Percentiles rank a stretch among this genome's conserved stretches.
These are phyloP conservation scores for Rapana venosa DNA, from an alignment of 2,888 invertebrate species.

Conservation along the genomic window DNA sequence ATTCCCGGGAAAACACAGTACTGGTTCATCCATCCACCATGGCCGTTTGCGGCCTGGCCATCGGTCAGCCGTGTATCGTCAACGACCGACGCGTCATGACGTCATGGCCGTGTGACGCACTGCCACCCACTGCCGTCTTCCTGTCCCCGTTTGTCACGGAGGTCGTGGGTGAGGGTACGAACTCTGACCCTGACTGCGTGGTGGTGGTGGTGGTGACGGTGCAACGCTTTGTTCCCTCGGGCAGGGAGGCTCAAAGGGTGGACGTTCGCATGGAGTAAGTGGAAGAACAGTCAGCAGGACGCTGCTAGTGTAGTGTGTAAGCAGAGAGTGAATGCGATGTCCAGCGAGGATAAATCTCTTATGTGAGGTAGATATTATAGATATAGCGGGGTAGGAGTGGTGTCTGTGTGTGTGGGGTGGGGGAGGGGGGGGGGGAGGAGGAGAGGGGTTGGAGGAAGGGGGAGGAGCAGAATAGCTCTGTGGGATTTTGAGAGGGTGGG, in stretches of 20 bases:
- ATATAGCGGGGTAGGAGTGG: too few species aligned
- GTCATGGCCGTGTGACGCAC: constrained; percentile 60
- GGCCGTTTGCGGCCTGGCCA: constrained; percentile 65
- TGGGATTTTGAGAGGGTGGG: too few species aligned
- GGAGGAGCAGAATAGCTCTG: too few species aligned
- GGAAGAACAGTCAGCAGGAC: too few species aligned
- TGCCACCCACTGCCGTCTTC: constrained; percentile 51
- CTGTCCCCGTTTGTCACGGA: constrained; percentile 24
- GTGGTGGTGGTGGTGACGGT: too few species aligned
- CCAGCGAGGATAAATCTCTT: too few species aligned
- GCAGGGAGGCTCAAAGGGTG: constrained; percentile 50
- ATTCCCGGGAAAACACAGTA: constrained; percentile 55
- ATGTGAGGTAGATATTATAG: too few species aligned
- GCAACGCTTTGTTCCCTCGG: constrained; percentile 42
- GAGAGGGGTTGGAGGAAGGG: too few species aligned
- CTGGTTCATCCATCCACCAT: constrained; percentile 66
- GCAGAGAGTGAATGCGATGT: too few species aligned
- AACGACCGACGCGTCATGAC: constrained; percentile 52
- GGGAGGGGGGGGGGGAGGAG: too few species aligned
- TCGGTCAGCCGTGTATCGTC: constrained; percentile 68
- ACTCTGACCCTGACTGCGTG: constrained; percentile 38
- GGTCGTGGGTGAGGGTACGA: constrained; percentile 43
- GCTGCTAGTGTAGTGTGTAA: too few species aligned
- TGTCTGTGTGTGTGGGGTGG: too few species aligned
- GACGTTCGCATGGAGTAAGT: constrained; percentile 51